phyloP scores from a whole-genome alignment of 2,888 invertebrate species.

The Pinctada fucata region DNA sequence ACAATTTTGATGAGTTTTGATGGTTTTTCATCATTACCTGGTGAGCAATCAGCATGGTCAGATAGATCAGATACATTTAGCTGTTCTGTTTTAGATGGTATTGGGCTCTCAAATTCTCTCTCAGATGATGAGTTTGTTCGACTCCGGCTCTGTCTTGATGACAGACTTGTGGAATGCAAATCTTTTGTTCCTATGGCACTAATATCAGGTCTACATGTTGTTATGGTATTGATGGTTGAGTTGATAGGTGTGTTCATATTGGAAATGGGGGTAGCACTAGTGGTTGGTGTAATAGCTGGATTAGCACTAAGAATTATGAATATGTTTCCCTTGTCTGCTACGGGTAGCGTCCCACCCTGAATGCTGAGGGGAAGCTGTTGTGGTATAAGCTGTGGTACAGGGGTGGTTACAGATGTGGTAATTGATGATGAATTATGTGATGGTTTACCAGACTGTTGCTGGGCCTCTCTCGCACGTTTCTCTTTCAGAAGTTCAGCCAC shows the following conservation, averaged over 20 bases:
- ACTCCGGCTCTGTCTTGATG: neutral
- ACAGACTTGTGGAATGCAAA: neutral
- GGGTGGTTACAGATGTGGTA: neutral
- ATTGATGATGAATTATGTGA: neutral
- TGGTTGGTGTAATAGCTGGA: neutral
- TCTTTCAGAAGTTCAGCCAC: constrained; percentile 69
- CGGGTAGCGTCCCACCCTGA: constrained; percentile 2
- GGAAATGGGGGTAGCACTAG: constrained; percentile 8
- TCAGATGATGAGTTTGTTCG: constrained; percentile 34
- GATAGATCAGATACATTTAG: constrained; percentile 17
- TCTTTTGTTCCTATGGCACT: neutral
- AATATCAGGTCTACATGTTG: neutral
- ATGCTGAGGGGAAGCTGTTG: neutral
- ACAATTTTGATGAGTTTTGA: constrained; percentile 39
- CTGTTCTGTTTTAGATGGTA: constrained; percentile 13
- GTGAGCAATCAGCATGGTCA: constrained; percentile 10
- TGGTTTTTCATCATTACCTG: constrained; percentile 33
- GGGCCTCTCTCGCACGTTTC: constrained; percentile 69
- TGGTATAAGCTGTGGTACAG: neutral
- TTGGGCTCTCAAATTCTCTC: constrained; percentile 28
- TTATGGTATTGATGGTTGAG: neutral
- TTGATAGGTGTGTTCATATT: neutral
- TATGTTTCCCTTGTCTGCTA: neutral
- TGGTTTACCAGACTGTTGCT: constrained; percentile 2
- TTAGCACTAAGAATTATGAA: constrained; percentile 38